Evolutionary conservation across 1,140 invertebrate genomes (phyloP), one percentile per base, ranked within the genome.

Genomic region (Listronotus oregonensis): DNA sequence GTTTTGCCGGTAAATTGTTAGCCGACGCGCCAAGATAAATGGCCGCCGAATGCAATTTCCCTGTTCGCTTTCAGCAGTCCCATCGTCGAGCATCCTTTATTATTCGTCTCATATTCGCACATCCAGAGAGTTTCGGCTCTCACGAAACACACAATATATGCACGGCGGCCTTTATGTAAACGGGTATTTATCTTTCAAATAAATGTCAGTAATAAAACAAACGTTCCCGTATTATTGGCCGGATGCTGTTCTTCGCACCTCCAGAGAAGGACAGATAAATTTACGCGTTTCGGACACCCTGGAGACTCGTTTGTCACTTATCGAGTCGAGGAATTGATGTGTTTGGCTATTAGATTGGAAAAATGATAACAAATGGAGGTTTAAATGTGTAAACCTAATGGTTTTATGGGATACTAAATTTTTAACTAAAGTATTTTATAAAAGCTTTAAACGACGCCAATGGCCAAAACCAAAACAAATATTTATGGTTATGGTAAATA

Each of bases 231-330:
- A 47, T 47, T 47, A 47, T 47, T 47, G 15, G 44, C 44, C 44
- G 44, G 44, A 47, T 47, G 44, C 21, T 47, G 15, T 47, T 27
- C 44, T 47, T 47, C 15, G 44, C 44, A 47, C 44, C 44, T 47
- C 8, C 44, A 47, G 44, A 47, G 21, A 27, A 47, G 44, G 44
- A 47, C n/a, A 47, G 21, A 27, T 27, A n/a, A 47, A 47, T 47
- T 47, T 47, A 47, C 21, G 21, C 44, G 15, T 27, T 47, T 14
- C n/a, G 44, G 44, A 47, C 44, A 47, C 44, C 44, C 44, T 17
- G n/a, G 44, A 47, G 44, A 47, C 44, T 47, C 44, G 44, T 47
- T 47, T 47, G 44, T 47, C 44, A 47, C 44, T 47, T 47, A 47
- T 47, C 44, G 44, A 27, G 44, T 27, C 44, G 15, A n/a, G 44